Conservation (phyloP, 2,797 vertebrate species). For the Sebastes goodei region DNA sequence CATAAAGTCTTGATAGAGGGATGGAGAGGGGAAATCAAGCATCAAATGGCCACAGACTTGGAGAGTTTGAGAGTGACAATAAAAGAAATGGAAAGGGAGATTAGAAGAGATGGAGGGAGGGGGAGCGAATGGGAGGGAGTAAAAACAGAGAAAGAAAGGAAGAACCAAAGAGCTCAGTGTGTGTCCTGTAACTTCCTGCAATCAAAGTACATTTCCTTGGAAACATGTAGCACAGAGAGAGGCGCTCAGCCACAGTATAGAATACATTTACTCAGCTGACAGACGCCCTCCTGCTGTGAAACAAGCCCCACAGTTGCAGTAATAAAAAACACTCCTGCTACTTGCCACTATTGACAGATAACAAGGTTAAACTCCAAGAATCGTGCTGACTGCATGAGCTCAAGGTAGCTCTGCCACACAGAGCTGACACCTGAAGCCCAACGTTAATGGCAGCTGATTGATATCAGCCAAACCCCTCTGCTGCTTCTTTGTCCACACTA, state of each 20-base stretch:
- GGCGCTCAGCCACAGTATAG: constrained; percentile 61
- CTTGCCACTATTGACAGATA: constrained; percentile 73
- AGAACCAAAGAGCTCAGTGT: neutral
- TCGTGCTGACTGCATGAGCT: constrained; percentile 63
- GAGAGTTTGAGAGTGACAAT: constrained; percentile 50
- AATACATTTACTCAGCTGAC: constrained; percentile 68
- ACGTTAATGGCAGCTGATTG: constrained; percentile 69
- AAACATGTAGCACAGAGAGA: constrained; percentile 40
- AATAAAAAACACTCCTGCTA: constrained; percentile 62
- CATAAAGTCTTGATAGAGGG: constrained; percentile 59
- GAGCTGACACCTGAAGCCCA: constrained; percentile 75
- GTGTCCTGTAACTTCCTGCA: constrained; percentile 47
- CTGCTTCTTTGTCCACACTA: constrained; percentile 24
- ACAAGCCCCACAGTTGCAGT: constrained; percentile 57
- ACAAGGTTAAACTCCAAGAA: constrained; percentile 76
- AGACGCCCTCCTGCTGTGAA: constrained; percentile 64
- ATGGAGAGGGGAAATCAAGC: constrained; percentile 50
- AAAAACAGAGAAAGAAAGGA: constrained; percentile 16
- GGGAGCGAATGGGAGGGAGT: neutral
- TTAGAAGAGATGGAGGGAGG: constrained; percentile 16
- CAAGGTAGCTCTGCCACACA: constrained; percentile 51
- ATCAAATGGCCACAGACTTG: constrained; percentile 57
- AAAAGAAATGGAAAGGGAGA: constrained; percentile 59
- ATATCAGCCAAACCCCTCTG: constrained; percentile 54
- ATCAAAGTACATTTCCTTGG: constrained; percentile 50